These are phyloP conservation scores for rat (Rattus norvegicus) DNA, from an alignment of 2,113 vertebrate genomes.

Conservation along the genomic window GRCr8 NC_086024.1:82452001-82452500, in stretches of 20 bases:
- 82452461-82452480: background rate
- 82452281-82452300: background rate
- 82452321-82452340: slow-evolving; percentile 6
- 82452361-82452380: background rate
- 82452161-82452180: slow-evolving; percentile 96
- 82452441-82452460: background rate
- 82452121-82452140: slow-evolving; percentile 97
- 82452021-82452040: slow-evolving; percentile 5
- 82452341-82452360: background rate
- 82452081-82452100: slow-evolving; percentile 87
- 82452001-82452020: background rate
- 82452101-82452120: slow-evolving; percentile 94
- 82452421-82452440: no score
- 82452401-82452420: background rate
- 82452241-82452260: background rate
- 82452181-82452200: slow-evolving; percentile 94
- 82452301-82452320: slow-evolving; percentile 5
- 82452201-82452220: slow-evolving; percentile 89
- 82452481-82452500: no score
- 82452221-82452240: background rate
- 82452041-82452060: background rate
- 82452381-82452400: background rate
- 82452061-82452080: slow-evolving; percentile 37
- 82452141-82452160: slow-evolving; percentile 97
- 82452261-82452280: background rate